These are phyloP conservation scores for Sparidentex hasta DNA, from an alignment of 2,797 vertebrate genomes.

Conservation along the genomic window DNA sequence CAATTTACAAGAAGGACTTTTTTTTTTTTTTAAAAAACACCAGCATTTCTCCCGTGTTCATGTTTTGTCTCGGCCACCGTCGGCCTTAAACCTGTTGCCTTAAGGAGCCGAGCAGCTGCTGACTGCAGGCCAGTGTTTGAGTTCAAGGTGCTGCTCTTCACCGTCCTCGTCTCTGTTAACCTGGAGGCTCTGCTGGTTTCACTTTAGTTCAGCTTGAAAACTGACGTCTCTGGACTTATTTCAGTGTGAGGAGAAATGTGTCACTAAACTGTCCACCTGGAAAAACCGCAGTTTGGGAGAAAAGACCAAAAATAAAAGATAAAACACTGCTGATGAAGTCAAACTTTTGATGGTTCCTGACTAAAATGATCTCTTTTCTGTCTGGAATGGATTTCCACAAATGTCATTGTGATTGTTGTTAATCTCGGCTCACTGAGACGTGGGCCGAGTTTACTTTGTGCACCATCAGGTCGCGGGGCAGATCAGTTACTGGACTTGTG, in stretches of 20 bases:
- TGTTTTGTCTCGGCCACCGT: neutral
- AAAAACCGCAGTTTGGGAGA: neutral
- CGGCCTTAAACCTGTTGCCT: conserved; percentile 69
- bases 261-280: neutral
- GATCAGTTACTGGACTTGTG: conserved; percentile 34
- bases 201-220: neutral
- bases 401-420: conserved; percentile 4
- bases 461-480: conserved; percentile 55
- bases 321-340: neutral
- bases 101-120: conserved; percentile 18
- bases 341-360: neutral
- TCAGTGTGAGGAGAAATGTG: neutral
- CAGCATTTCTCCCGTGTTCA: too few relatives aligned
- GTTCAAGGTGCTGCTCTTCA: conserved; percentile 12
- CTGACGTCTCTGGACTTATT: neutral
- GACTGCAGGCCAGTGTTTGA: conserved; percentile 25
- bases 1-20: neutral
- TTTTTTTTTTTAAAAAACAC: neutral
- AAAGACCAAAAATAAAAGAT: neutral
- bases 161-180: neutral
- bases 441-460: conserved; percentile 23
- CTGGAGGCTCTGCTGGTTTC: neutral
- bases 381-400: neutral
- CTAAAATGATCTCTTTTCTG: neutral
- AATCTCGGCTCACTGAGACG: conserved; percentile 17